Base-by-base conservation (phyloP, 2,797 vertebrate species). In the Rallus crepitans region DNA sequence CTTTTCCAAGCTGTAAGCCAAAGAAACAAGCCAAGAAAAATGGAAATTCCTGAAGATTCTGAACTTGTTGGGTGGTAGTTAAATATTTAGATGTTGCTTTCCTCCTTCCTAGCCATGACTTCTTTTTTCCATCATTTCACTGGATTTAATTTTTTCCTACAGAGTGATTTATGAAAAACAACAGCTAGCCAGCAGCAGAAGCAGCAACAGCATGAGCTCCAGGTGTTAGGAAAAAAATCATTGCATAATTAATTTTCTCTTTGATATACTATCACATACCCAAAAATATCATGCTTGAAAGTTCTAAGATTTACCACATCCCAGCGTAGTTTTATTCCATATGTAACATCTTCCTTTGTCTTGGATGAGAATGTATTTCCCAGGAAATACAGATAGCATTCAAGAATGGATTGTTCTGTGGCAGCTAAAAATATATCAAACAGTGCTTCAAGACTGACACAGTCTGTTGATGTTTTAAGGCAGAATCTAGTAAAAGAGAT, bases 211-310 rank as follows among this genome's bases (percentile, higher is more conserved):
- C 94, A 89, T 82, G 82, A 97, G 87, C 59, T 97, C 91, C 96
- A 97, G 93, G 97, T 97, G 97, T 59, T 92, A 73, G 69, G 71
- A 83, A 87, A 37, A 37, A 93, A 94, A 89, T 45, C 61, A 71
- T 83, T 93, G 92, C 56, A 77, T 85, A 96, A 97, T 95, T 97
- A 94, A 95, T 96, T 96, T 94, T 94, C 66, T 89, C 89, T 97
- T 94, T 93, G 79, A 94, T 96, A 96, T 53, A 89, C 39, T 95
- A 96, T 89, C 89, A 92, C 69, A 82, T 88, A 73, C 78, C 82
- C 12, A 25, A 90, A 96, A 97, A 97, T 73, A 95, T 65, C 95
- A 31, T 64, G 65, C 56, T 78, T 95, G 75, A 81, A 93, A 77
- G 80, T 50, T 63, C 82, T 90, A 91, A 90, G 87, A 65, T 73